Base-by-base conservation (phyloP, 2,113 vertebrate species). In the Aptenodytes forsteri region DNA sequence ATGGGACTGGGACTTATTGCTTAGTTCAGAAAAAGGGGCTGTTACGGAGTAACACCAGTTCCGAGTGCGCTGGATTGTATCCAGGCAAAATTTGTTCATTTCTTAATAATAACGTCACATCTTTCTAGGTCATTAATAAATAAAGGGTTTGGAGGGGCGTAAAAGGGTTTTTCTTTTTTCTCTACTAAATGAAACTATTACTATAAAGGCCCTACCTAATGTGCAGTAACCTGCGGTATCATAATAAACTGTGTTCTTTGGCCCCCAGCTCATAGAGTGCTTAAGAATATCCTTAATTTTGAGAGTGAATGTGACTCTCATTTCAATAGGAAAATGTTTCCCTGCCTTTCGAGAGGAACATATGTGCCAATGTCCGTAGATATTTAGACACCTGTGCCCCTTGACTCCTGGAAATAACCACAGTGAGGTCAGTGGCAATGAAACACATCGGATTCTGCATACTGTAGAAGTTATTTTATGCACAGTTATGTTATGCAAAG, bases 91-190 rank as follows among this genome's bases (percentile, higher is more conserved):
- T 91, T 72, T 91, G 22, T 70, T 87, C 15, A 2, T 72, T 87
- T 89, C 87, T 91, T 73, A 77, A 76, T 87, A 79, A 50, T n/a
- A 90, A 94, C 7, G 6, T 91, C 9, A 13, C 67, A 34, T 83
- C 62, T 85, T 93, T 69, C 56, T 54, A 62, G 34, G 34, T 76
- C 32, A 72, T 93, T 95, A 94, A 96, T 86, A 93, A 97, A 94
- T 83, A 96, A 96, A 88, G n/a, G 64, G 23, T 87, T 96, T 93
- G 54, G 32, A 83, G 46, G 70, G 29, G 38, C 1, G 2, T 85
- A 66, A 75, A 92, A 77, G 8, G 11, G 42, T 72, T 95, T 85
- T 76, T 71, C 42, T 59, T 90, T 95, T 73, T 54, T 30, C 64
- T 84, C 62, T 65, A 16, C 42, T 93, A 72, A 85, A 85, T 58